phyloP scores from a whole-genome alignment of 2,113 vertebrate genomes.

The Phasianus colchicus region DNA sequence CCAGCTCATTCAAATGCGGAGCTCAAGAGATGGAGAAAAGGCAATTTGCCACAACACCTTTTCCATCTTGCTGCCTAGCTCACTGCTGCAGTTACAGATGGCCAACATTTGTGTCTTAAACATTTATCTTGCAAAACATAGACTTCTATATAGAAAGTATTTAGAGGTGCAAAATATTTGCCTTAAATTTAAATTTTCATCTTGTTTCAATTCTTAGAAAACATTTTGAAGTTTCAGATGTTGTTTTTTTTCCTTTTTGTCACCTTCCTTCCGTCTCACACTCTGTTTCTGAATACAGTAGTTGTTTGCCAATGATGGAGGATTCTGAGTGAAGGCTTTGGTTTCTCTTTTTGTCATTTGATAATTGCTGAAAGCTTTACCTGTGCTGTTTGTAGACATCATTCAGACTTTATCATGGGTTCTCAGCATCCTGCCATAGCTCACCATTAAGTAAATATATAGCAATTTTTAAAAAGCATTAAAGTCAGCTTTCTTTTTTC shows the following conservation, averaged over 20 bases:
- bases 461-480: neutral
- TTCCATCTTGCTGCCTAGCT: conserved; percentile 46
- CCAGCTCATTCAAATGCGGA: conserved; percentile 41
- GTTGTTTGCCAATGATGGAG: neutral
- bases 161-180: conserved; percentile 49
- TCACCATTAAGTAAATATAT: neutral
- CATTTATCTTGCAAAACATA: conserved; percentile 17
- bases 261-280: neutral
- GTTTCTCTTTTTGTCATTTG: neutral
- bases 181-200: conserved; percentile 19
- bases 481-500: neutral
- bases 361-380: neutral
- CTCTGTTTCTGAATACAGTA: neutral
- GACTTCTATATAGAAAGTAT: neutral
- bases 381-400: neutral
- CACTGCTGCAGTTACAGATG: conserved; percentile 58
- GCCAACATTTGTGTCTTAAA: conserved; percentile 44
- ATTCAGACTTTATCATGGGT: neutral
- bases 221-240: conserved; percentile 46
- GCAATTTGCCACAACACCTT: conserved; percentile 60
- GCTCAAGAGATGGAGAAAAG: conserved; percentile 4
- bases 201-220: neutral
- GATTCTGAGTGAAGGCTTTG: neutral
- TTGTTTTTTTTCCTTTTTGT: conserved; percentile 15
- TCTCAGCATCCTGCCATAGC: neutral